Percentiles rank a stretch among this genome's conserved stretches.
Evolutionary conservation across 1,140 invertebrate genomes (phyloP).

Genomic region (Acromyrmex heyeri): DNA sequence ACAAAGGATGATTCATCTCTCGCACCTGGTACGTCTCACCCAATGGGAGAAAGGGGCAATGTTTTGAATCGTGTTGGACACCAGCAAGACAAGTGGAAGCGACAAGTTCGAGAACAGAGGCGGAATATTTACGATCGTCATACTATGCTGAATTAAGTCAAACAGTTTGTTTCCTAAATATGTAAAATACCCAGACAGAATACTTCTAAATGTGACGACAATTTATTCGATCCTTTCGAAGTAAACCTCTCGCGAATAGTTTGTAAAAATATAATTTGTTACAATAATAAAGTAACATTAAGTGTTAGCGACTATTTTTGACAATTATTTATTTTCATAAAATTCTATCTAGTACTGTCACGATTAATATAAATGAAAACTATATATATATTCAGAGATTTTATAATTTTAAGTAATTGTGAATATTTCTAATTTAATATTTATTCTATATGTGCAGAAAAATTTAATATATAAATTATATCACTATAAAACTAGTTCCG

Average conservation of each 20-base stretch:
- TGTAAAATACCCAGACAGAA: constrained; percentile 45
- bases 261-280: constrained; percentile 17
- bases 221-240: constrained; percentile 37
- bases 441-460: not conserved
- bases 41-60: constrained; percentile 92
- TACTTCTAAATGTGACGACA: constrained; percentile 28
- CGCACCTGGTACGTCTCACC: constrained; percentile 88
- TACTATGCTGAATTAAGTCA: constrained; percentile 97
- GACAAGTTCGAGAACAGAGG: constrained; percentile 98
- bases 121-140: constrained; percentile 98
- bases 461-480: not conserved
- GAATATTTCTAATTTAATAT: not conserved
- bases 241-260: not conserved
- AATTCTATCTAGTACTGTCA: constrained; percentile 3
- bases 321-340: constrained; percentile 12
- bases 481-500: not conserved
- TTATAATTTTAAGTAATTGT: no score
- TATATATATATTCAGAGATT: not conserved
- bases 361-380: constrained; percentile 6
- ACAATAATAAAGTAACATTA: constrained; percentile 35
- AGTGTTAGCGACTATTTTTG: constrained; percentile 12
- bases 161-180: constrained; percentile 50
- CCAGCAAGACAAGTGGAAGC: constrained; percentile 99
- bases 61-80: constrained; percentile 98
- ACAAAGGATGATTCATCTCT: constrained; percentile 89